Percentiles rank a stretch among this genome's conserved stretches.
Conservation (phyloP, 2,113 vertebrate genomes). For the Anhinga anhinga region DNA sequence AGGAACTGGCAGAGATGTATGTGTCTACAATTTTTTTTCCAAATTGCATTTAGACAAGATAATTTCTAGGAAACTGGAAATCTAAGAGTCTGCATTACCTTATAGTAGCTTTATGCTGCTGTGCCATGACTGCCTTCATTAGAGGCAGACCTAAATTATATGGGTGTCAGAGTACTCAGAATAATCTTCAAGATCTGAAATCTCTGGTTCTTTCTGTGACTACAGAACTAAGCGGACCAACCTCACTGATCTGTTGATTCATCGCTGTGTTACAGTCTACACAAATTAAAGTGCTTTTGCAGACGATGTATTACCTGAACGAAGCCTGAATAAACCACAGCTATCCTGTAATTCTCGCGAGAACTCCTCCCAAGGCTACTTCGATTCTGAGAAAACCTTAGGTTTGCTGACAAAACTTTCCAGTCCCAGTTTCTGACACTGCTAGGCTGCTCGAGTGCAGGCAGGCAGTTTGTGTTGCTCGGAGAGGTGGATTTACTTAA, state of each 20-base stretch:
- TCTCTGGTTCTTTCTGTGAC: background rate
- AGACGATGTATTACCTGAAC: background rate
- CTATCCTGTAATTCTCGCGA: background rate
- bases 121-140: background rate
- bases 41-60: background rate
- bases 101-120: background rate
- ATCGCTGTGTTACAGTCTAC: background rate
- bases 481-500: background rate
- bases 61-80: background rate
- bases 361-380: background rate
- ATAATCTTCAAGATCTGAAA: background rate
- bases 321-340: background rate
- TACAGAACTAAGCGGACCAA: background rate
- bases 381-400: background rate
- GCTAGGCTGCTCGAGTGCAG: background rate
- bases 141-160: background rate
- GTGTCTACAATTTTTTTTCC: background rate
- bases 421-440: background rate
- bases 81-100: background rate
- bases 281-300: background rate
- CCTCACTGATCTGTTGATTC: background rate
- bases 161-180: background rate
- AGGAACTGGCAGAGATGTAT: background rate
- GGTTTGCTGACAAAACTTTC: background rate
- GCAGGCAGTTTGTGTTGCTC: background rate